Percentiles rank a stretch among this genome's conserved stretches.
Conservation (phyloP, 2,113 vertebrate genomes). For the Platysteira castanea region DNA sequence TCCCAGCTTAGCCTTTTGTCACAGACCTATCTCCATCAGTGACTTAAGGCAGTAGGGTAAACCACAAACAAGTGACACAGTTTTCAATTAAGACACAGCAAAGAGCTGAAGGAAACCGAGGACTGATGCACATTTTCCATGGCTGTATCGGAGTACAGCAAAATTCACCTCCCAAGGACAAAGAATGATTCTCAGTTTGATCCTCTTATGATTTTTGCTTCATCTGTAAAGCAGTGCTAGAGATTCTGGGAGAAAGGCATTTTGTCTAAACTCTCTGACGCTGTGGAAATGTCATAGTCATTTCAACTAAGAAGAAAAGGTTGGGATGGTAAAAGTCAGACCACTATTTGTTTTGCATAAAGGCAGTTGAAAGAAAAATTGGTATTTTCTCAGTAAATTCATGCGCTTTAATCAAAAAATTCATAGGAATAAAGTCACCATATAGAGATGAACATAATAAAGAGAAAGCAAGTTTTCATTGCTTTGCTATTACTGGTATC, state of each 20-base stretch:
- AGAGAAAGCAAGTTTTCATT: not conserved
- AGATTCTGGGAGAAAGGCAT: not conserved
- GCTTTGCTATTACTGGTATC: not conserved
- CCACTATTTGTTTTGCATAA: not conserved
- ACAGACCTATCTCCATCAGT: not conserved
- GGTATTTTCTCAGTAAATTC: not conserved
- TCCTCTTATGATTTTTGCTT: not conserved
- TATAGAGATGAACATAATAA: not conserved
- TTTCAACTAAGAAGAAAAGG: not conserved
- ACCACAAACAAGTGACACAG: not conserved
- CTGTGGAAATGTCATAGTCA: not conserved
- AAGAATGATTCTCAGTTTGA: not conserved
- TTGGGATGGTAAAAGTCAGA: not conserved
- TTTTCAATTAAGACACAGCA: not conserved
- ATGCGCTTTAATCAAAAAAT: not conserved
- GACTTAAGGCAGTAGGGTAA: not conserved
- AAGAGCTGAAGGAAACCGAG: not conserved
- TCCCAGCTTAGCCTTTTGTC: not conserved
- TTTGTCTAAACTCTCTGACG: not conserved
- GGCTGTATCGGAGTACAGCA: accelerated
- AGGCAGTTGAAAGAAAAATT: not conserved
- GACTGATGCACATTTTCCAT: not conserved
- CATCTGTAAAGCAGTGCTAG: not conserved
- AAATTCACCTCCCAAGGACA: not conserved
- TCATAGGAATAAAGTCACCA: not conserved